Base-by-base conservation (phyloP, 2,797 vertebrate species). In the Microctenopoma stevenorrisi region DNA sequence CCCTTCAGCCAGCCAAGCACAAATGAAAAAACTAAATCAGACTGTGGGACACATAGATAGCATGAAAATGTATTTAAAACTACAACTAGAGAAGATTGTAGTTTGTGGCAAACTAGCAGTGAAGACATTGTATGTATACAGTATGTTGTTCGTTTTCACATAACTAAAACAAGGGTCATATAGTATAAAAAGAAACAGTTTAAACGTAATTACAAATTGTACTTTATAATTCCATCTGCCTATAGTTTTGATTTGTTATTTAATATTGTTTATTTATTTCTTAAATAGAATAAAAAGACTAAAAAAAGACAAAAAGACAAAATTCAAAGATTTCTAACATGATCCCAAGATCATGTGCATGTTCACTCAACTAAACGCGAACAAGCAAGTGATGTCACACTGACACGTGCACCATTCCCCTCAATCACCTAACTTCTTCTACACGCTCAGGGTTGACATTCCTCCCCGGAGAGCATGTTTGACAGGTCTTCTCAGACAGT, bases 371-470 rank as follows among this genome's bases (percentile, higher is more conserved):
- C 72, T 43, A 72, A 56, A 66, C 60, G 77, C 61, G 35, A 62
- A 26, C 2, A 13, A 64, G 51, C 61, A 47, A 40, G 46, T 50
- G 43, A 76, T 82, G 33, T 46, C 56, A 33, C 15, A 42, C 11
- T 22, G 6, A 51, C 46, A 47, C 22, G 46, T 44, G 48, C 25
- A 54, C 40, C 42, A 49, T 25, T 33, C 38, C 15, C 38, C 35
- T 69, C 51, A 33, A 81, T 80, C 71, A 72, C 61, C 40, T 49
- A 26, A 52, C 18, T 56, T 66, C 54, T 62, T 37, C 69, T 46
- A 54, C 40, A 43, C 64, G 78, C 76, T 86, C 85, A 82, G 50
- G 50, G 51, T 79, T 79, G 79, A 83, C 83, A 84, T 76, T 80
- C 85, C 67, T 78, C 86, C 68, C 74, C 10, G 26, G 78, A 59